Evolutionary conservation across 2,888 invertebrate genomes (phyloP).

Genomic region (Polietes domitor): DNA sequence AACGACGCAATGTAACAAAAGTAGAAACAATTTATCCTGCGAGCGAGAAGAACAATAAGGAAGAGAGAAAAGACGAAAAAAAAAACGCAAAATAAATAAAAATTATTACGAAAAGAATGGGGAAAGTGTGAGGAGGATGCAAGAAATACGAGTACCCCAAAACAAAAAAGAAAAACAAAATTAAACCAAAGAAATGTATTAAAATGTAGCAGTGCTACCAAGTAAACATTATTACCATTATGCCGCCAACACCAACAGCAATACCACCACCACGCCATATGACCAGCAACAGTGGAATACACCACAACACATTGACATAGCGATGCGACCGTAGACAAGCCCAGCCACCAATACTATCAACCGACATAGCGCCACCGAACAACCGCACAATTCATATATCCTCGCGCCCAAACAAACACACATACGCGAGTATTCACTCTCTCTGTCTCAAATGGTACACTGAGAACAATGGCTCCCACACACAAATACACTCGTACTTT

Average conservation of each 20-base stretch:
- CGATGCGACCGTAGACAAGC: background rate
- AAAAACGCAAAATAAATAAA: conserved; percentile 18
- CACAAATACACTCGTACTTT: background rate
- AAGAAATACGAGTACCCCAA: background rate
- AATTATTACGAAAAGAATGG: conserved; percentile 40
- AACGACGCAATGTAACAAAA: conserved; percentile 24
- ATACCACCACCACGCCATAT: no score
- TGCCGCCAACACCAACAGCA: background rate
- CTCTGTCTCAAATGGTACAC: no score
- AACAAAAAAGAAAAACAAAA: background rate
- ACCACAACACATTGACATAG: background rate
- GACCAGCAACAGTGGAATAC: background rate
- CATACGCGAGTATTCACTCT: background rate
- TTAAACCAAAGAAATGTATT: conserved; percentile 19
- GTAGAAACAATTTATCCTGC: conserved; percentile 13
- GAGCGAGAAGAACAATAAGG: no score
- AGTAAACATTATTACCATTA: conserved; percentile 5
- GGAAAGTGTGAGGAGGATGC: conserved; percentile 3
- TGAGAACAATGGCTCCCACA: no score
- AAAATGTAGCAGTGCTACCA: conserved; percentile 17
- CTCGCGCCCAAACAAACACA: background rate
- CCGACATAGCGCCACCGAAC: background rate
- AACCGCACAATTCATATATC: conserved; percentile 9
- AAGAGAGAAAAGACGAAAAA: background rate
- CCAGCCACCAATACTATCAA: conserved; percentile 4